Base-by-base conservation (phyloP, 2,888 invertebrate genomes). In the Tetanocera ferruginea region DNA sequence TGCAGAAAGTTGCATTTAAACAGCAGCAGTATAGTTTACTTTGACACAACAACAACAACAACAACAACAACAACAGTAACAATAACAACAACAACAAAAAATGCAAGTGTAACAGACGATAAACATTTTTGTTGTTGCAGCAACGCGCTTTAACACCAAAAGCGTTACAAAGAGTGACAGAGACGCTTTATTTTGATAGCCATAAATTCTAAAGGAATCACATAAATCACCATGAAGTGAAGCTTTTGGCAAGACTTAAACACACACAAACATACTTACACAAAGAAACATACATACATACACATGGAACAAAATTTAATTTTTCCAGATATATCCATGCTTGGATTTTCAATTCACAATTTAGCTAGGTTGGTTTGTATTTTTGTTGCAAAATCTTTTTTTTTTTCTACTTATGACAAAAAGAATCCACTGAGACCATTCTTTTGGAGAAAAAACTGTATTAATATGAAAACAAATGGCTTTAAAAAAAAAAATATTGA, bases 171-270 rank as follows among this genome's bases (percentile, higher is more conserved):
- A 34, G 19, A n/a, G n/a, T n/a, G n/a, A 55, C 73, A 77, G 80
- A 37, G 37, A 85, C 82, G 25, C 57, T 25, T 11, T 3, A 23
- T 60, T 60, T 28, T 86, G 85, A 84, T 80, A 82, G 87, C 85
- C 83, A 88, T 88, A 88, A 88, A 88, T 88, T 87, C 84, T 77
- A 81, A 83, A 83, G 86, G 86, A 85, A 87, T 88, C 88, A 88
- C 88, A 88, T 88, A 88, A 88, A 88, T 88, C 88, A 88, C 87
- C 85, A 86, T 87, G 85, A 87, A 88, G 87, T 88, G 85, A 85
- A 85, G 86, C 85, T 85, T 86, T 67, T 67, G 67, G 9, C 57
- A 34, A n/a, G 66, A 19, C 17, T 17, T 28, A 34, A 83, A 85
- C 85, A 86, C 82, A 83, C 81, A 84, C 82, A 82, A 80, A 82